Conservation (phyloP, 2,797 vertebrate genomes). For the Melanotaenia trifasciata region DNA sequence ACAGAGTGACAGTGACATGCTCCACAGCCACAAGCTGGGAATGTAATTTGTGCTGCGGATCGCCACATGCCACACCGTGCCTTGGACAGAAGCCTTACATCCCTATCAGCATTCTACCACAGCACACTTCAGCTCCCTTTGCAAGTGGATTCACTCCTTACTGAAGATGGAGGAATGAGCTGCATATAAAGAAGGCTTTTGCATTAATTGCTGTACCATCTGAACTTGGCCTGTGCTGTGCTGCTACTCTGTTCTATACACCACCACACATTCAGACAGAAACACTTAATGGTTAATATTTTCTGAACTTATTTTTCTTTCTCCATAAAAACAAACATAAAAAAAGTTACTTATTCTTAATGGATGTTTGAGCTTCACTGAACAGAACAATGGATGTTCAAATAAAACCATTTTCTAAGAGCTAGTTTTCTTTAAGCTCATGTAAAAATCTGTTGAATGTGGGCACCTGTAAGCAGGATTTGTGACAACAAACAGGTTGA, state of each 20-base stretch:
- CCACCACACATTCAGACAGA: not conserved
- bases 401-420: not conserved
- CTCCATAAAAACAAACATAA: not conserved
- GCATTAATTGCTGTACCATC: constrained; percentile 47
- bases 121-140: constrained; percentile 23
- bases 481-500: not conserved
- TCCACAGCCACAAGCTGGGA: constrained; percentile 39
- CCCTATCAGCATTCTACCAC: constrained; percentile 35
- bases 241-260: constrained; percentile 20
- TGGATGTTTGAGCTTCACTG: not conserved
- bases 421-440: not conserved
- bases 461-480: not conserved
- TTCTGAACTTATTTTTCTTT: not conserved
- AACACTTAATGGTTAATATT: not conserved
- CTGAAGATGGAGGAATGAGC: constrained; percentile 46
- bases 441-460: not conserved
- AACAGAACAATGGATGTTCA: not conserved
- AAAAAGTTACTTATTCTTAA: no score
- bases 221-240: constrained; percentile 14
- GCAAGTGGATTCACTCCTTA: constrained; percentile 34
- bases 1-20: constrained; percentile 61
- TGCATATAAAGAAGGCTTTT: constrained; percentile 57
- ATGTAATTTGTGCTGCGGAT: constrained; percentile 24
- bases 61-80: constrained; percentile 37
- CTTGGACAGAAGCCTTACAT: constrained; percentile 15